Evolutionary conservation across 1,140 invertebrate genomes (phyloP).

Genomic region (Chrysomallon squamiferum): DNA sequence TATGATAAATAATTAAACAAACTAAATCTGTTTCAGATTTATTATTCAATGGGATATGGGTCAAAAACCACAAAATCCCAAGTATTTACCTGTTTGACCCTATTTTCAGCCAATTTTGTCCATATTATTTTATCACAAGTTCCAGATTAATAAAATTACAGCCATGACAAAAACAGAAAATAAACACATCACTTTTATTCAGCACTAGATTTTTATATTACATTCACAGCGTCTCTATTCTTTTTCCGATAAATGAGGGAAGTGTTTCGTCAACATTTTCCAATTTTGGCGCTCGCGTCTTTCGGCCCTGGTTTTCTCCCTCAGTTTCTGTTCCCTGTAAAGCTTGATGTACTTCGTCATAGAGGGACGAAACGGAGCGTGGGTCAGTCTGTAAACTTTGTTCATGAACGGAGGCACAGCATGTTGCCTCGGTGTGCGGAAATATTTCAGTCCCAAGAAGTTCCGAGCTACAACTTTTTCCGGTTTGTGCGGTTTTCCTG

Average conservation of each 20-base stretch:
- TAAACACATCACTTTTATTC: too few relatives aligned
- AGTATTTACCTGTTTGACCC: too few relatives aligned
- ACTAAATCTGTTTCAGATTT: too few relatives aligned
- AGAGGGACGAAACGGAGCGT: conserved; percentile 10
- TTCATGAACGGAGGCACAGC: conserved; percentile 38
- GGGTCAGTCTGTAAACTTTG: conserved; percentile 18
- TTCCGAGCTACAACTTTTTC: conserved; percentile 24
- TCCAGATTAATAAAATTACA: too few relatives aligned
- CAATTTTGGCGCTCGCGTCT: conserved; percentile 9
- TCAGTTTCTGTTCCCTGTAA: conserved; percentile 28
- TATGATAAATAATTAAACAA: too few relatives aligned
- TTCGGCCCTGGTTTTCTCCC: conserved; percentile 4
- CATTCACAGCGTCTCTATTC: too few relatives aligned
- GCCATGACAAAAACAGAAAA: too few relatives aligned
- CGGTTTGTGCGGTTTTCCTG: conserved; percentile 68
- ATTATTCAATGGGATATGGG: too few relatives aligned
- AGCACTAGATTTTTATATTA: too few relatives aligned
- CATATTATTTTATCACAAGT: too few relatives aligned
- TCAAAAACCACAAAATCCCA: too few relatives aligned
- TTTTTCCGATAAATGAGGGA: conserved; percentile 26
- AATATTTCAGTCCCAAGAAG: conserved; percentile 33
- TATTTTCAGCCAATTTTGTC: too few relatives aligned
- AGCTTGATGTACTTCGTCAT: conserved; percentile 33
- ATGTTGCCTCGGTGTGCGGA: conserved; percentile 30
- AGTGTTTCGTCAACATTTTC: conserved; percentile 25